Evolutionary conservation across 2,888 invertebrate genomes (phyloP).

Genomic region (Sycophila texana): DNA sequence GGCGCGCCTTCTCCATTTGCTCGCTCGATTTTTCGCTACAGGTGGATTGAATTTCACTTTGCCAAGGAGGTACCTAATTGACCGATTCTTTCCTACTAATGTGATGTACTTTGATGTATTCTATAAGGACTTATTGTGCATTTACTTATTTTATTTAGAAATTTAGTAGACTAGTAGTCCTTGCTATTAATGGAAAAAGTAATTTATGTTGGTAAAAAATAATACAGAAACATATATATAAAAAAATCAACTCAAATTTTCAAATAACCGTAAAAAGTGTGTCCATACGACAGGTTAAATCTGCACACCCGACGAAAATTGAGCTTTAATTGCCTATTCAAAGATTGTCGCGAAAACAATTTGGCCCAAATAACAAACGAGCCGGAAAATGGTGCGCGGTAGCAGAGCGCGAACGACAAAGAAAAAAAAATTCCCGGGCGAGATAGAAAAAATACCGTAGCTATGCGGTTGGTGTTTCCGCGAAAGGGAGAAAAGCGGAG

Average conservation of each 20-base stretch:
- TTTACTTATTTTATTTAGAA: too few relatives aligned
- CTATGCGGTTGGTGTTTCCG: constrained; percentile 21
- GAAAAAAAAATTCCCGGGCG: background rate
- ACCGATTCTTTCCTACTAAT: too few relatives aligned
- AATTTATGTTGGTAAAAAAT: too few relatives aligned
- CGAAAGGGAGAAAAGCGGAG: constrained; percentile 55
- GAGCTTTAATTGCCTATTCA: constrained; percentile 8
- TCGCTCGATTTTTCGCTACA: background rate
- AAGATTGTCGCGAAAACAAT: constrained; percentile 59
- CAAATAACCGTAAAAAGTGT: constrained; percentile 5
- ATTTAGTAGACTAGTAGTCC: too few relatives aligned
- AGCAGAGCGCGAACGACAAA: constrained; percentile 48
- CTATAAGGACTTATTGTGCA: too few relatives aligned
- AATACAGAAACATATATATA: too few relatives aligned
- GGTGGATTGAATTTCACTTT: background rate
- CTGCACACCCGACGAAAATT: background rate
- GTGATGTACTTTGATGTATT: too few relatives aligned
- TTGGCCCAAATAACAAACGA: constrained; percentile 68
- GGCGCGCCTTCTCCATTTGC: background rate
- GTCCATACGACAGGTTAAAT: background rate
- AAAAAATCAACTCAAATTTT: background rate
- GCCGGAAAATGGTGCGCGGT: constrained; percentile 64
- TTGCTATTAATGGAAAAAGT: too few relatives aligned
- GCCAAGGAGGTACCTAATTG: background rate
- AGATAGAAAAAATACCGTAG: background rate